Conservation (phyloP, 2,888 invertebrate genomes). For the Ormyrus labotus region DNA sequence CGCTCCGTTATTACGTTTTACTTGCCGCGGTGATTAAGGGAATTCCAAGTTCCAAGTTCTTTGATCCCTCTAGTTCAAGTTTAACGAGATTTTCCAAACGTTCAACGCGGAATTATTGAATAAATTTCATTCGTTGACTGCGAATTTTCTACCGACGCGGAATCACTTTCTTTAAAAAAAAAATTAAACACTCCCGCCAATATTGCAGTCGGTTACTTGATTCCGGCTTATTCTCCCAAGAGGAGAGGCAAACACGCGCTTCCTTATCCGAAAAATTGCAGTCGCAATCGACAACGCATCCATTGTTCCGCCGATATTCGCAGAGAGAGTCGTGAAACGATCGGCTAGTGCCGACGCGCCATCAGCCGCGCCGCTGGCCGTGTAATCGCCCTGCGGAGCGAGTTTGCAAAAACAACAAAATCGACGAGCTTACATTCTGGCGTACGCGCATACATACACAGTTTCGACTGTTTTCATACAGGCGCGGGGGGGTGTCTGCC, state of each 20-base stretch:
- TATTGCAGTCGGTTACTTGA: no score
- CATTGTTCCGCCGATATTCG: slow-evolving; percentile 12
- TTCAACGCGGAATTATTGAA: no score
- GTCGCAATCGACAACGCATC: slow-evolving; percentile 23
- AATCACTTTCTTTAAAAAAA: no score
- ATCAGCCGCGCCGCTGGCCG: slow-evolving; percentile 1
- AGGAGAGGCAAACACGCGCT: no score
- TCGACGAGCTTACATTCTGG: slow-evolving; percentile 42
- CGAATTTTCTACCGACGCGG: no score
- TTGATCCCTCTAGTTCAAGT: no score
- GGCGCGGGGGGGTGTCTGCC: background rate
- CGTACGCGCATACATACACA: background rate
- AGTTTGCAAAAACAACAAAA: slow-evolving; percentile 47
- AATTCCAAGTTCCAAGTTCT: no score
- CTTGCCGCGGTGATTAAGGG: background rate
- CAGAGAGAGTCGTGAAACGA: background rate
- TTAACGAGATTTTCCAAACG: no score
- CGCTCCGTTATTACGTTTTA: slow-evolving; percentile 50
- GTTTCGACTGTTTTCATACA: slow-evolving; percentile 34
- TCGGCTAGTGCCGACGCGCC: background rate
- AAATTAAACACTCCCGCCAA: no score
- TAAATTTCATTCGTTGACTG: no score
- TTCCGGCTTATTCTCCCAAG: no score
- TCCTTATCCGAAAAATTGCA: background rate
- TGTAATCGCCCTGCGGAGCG: slow-evolving; percentile 32